These are phyloP conservation scores for Nannoperca obscura DNA, from an alignment of 2,797 vertebrate species.

Conservation along the genomic window DNA sequence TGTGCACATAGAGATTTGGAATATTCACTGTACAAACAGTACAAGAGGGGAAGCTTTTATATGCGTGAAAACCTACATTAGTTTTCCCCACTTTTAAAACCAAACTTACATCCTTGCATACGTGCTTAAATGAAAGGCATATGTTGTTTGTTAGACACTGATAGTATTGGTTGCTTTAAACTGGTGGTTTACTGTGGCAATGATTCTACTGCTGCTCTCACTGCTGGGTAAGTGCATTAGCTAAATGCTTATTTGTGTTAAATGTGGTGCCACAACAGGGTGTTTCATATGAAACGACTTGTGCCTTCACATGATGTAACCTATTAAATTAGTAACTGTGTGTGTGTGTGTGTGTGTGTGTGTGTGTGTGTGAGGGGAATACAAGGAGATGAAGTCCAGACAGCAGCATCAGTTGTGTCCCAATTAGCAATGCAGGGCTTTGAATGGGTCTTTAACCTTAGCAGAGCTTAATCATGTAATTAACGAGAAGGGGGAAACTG, in stretches of 20 bases:
- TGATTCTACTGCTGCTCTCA: conserved; percentile 20
- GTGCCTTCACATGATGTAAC: conserved; percentile 55
- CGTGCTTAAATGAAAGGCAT: background rate
- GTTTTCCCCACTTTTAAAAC: background rate
- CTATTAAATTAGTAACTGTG: conserved; percentile 51
- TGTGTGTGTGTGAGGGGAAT: conserved; percentile 31
- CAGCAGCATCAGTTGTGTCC: conserved; percentile 62
- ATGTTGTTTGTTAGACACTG: conserved; percentile 1
- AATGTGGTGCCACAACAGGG: conserved; percentile 53
- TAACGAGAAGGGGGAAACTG: conserved; percentile 60
- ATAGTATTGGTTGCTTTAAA: conserved; percentile 8
- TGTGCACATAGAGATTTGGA: background rate
- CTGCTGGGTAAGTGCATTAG: conserved; percentile 61
- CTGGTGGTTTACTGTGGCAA: conserved; percentile 2
- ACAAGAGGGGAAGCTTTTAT: background rate
- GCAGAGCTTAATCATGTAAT: conserved; percentile 77
- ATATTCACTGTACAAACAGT: background rate
- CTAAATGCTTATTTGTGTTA: conserved; percentile 62
- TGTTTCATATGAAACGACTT: conserved; percentile 58
- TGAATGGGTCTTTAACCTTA: conserved; percentile 78
- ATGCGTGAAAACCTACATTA: background rate
- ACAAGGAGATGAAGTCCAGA: conserved; percentile 46
- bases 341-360: conserved; percentile 17
- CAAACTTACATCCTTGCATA: background rate
- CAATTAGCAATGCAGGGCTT: conserved; percentile 72